phyloP scores from a whole-genome alignment of 2,888 invertebrate species.

The Hyles lineata region DNA sequence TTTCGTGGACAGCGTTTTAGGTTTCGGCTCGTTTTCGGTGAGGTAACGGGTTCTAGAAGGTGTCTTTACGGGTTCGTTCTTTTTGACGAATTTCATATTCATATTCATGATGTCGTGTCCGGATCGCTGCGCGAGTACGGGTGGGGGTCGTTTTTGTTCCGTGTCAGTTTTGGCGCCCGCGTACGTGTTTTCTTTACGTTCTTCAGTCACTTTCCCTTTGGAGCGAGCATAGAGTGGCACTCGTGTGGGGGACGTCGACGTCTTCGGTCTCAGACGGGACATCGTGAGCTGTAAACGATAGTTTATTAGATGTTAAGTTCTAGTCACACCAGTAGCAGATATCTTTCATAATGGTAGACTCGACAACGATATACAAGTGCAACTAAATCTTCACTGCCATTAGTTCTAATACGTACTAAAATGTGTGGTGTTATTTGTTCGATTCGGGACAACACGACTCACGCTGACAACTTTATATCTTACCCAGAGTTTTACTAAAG shows the following conservation, averaged over 20 bases:
- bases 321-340: neutral
- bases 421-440: conserved; percentile 57
- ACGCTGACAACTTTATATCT: conserved; percentile 63
- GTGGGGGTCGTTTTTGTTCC: conserved; percentile 58
- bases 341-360: neutral
- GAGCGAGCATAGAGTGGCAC: conserved; percentile 71
- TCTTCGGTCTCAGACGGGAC: conserved; percentile 75
- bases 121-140: conserved; percentile 61
- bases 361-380: conserved; percentile 33
- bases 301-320: conserved; percentile 27
- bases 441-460: conserved; percentile 62
- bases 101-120: conserved; percentile 65
- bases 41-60: conserved; percentile 64
- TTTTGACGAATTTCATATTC: conserved; percentile 64
- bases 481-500: conserved; percentile 66
- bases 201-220: conserved; percentile 73
- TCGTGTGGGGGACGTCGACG: conserved; percentile 63
- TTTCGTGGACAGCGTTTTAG: conserved; percentile 67
- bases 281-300: conserved; percentile 67
- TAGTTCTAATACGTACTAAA: conserved; percentile 53
- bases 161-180: conserved; percentile 67
- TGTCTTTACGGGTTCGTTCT: conserved; percentile 67
- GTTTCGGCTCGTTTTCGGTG: conserved; percentile 72
- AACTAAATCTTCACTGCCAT: conserved; percentile 42
- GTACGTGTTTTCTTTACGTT: conserved; percentile 80